A percentile compares a stretch with the other conserved stretches of the same genome.
Conservation (phyloP, 2,888 invertebrate species). For the Carcina quercana region DNA sequence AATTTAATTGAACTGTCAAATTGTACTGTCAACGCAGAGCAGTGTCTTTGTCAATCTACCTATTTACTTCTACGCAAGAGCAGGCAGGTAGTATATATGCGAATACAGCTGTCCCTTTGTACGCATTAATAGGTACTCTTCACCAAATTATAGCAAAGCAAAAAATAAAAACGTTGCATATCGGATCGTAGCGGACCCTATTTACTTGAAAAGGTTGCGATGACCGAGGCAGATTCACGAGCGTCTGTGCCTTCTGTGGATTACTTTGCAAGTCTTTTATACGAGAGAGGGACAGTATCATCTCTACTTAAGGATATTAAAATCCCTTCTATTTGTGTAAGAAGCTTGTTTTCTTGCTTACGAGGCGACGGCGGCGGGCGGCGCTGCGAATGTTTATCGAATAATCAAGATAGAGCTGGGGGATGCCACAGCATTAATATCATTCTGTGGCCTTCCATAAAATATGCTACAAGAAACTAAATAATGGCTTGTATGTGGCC, state of each 20-base stretch:
- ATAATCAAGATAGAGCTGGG: slow-evolving; percentile 45
- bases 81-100: no score
- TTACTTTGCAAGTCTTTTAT: slow-evolving; percentile 74
- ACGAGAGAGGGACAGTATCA: slow-evolving; percentile 58
- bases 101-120: no score
- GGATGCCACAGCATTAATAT: no score
- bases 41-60: no score
- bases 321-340: slow-evolving; percentile 68
- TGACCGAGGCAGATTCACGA: slow-evolving; percentile 70
- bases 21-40: no score
- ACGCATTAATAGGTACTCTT: no score
- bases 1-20: no score
- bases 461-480: no score
- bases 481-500: no score
- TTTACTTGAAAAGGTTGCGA: slow-evolving; percentile 70
- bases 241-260: slow-evolving; percentile 63
- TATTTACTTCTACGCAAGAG: no score
- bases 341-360: slow-evolving; percentile 59
- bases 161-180: slow-evolving; percentile 40
- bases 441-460: no score
- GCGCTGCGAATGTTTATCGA: slow-evolving; percentile 27
- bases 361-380: slow-evolving; percentile 1
- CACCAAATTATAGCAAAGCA: slow-evolving; percentile 9
- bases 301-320: slow-evolving; percentile 74
- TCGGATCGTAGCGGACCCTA: slow-evolving; percentile 52